Conservation (phyloP, 2,797 vertebrate genomes). For the Neosilurus hyrtlii region DNA sequence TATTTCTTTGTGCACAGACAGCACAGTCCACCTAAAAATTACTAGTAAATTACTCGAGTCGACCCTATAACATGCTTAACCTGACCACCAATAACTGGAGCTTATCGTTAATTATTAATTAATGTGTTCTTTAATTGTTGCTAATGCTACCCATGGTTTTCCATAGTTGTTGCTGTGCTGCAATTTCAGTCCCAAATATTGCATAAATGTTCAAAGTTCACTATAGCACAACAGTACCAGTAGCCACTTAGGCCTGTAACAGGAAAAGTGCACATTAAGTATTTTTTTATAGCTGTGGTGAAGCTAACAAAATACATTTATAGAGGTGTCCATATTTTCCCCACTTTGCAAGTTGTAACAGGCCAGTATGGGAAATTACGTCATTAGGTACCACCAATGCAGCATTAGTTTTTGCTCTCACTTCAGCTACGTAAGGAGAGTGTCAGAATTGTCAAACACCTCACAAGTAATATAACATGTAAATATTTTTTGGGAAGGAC, state of each 20-base stretch:
- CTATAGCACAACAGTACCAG: neutral
- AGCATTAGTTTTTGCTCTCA: neutral
- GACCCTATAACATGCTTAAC: too few relatives aligned
- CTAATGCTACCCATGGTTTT: neutral
- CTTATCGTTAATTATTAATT: too few relatives aligned
- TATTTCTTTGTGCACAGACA: too few relatives aligned
- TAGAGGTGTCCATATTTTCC: neutral
- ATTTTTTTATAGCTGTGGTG: neutral
- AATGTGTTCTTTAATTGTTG: neutral
- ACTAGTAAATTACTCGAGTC: too few relatives aligned
- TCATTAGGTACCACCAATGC: neutral
- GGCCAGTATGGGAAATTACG: neutral
- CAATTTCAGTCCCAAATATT: neutral
- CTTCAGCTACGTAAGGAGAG: neutral
- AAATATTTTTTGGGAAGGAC: neutral
- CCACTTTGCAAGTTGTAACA: neutral
- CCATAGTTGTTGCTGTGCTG: neutral
- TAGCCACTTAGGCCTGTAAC: neutral
- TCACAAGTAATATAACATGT: neutral
- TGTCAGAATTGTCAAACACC: neutral
- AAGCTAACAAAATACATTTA: neutral
- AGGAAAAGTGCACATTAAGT: neutral
- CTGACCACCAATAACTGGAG: too few relatives aligned
- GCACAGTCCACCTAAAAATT: too few relatives aligned
- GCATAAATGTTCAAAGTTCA: neutral